These are phyloP conservation scores for Lingula anatina DNA, from an alignment of 2,888 invertebrate genomes.

Conservation along the genomic window DNA sequence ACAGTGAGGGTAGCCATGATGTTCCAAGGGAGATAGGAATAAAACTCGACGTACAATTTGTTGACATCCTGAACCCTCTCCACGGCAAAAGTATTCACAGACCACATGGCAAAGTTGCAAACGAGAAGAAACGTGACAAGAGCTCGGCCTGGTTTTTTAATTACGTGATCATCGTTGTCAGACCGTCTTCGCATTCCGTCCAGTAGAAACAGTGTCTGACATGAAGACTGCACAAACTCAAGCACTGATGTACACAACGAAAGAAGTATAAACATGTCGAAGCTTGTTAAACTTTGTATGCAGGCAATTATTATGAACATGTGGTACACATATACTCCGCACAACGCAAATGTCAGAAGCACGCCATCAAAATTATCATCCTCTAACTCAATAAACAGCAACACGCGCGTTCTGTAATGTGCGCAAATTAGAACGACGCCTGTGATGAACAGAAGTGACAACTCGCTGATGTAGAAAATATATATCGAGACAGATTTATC, in stretches of 20 bases:
- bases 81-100: conserved; percentile 63
- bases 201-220: conserved; percentile 48
- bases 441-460: conserved; percentile 37
- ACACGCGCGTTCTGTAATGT: conserved; percentile 26
- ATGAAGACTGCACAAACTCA: conserved; percentile 33
- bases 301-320: conserved; percentile 43
- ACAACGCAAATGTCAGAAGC: conserved; percentile 83
- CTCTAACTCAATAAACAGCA: conserved; percentile 31
- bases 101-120: conserved; percentile 64
- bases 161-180: conserved; percentile 46
- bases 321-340: conserved; percentile 74
- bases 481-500: conserved; percentile 30
- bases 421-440: conserved; percentile 33
- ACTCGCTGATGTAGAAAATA: conserved; percentile 41
- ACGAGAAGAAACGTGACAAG: conserved; percentile 62
- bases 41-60: conserved; percentile 60
- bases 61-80: conserved; percentile 61
- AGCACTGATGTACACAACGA: conserved; percentile 28
- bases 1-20: conserved; percentile 61
- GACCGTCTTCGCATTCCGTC: conserved; percentile 44
- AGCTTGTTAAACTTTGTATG: conserved; percentile 18
- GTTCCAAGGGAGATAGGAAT: conserved; percentile 63
- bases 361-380: conserved; percentile 59
- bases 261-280: conserved; percentile 20
- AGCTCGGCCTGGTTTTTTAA: conserved; percentile 57